Percentiles rank a stretch among this genome's conserved stretches.
These are phyloP conservation scores for Xylocampa areola DNA, from an alignment of 2,888 invertebrate species.

Conservation along the genomic window DNA sequence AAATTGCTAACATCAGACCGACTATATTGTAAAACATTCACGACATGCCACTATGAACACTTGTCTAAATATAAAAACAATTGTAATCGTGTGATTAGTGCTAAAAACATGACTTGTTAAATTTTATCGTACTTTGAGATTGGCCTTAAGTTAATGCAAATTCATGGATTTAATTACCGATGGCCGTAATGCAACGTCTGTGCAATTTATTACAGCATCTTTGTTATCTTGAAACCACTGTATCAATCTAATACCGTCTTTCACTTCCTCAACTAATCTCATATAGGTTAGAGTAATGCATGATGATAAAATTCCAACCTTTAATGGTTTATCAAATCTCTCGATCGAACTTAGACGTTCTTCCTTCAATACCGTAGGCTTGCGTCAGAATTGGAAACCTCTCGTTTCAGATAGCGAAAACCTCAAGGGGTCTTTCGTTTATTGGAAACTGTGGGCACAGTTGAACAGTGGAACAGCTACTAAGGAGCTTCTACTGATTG, in stretches of 20 bases:
- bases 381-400: slow-evolving; percentile 89
- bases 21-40: slow-evolving; percentile 36
- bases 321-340: slow-evolving; percentile 67
- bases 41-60: slow-evolving; percentile 25
- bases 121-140: slow-evolving; percentile 15
- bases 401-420: slow-evolving; percentile 88
- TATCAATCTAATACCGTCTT: slow-evolving; percentile 50
- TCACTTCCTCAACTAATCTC: slow-evolving; percentile 51
- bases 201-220: slow-evolving; percentile 19
- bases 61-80: slow-evolving; percentile 28
- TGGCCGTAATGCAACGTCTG: slow-evolving; percentile 16
- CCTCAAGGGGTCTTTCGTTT: slow-evolving; percentile 84
- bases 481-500: slow-evolving; percentile 89
- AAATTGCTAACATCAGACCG: slow-evolving; percentile 46
- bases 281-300: slow-evolving; percentile 64
- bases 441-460: slow-evolving; percentile 81
- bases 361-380: slow-evolving; percentile 76
- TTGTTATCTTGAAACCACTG: slow-evolving; percentile 42
- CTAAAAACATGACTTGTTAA: slow-evolving; percentile 37
- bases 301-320: slow-evolving; percentile 72
- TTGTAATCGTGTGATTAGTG: slow-evolving; percentile 35
- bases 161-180: slow-evolving; percentile 21
- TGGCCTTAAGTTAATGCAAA: slow-evolving; percentile 31
- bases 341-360: slow-evolving; percentile 71
- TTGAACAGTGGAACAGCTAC: slow-evolving; percentile 82